A percentile compares a stretch with the other conserved stretches of the same genome.
These are phyloP conservation scores for Scophthalmus maximus DNA, from an alignment of 2,113 vertebrate species.

Conservation along the genomic window DNA sequence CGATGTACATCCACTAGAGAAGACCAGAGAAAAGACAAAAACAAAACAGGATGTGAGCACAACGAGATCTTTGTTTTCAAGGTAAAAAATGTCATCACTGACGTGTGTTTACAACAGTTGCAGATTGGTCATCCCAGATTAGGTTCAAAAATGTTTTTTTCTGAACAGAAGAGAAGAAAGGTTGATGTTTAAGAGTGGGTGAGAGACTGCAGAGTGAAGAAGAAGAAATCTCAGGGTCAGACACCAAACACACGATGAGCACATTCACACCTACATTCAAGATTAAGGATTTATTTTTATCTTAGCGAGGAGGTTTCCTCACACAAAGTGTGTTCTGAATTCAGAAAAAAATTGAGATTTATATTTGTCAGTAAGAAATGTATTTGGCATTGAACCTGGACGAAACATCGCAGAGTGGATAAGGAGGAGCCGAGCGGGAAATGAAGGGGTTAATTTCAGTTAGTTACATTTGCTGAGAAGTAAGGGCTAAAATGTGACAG, in stretches of 20 bases:
- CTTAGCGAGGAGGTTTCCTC: slow-evolving; percentile 1
- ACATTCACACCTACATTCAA: background rate
- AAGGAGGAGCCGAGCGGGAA: slow-evolving; percentile 3
- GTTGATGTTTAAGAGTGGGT: background rate
- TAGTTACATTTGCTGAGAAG: slow-evolving; percentile 32
- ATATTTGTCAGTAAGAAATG: background rate
- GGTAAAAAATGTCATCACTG: slow-evolving; percentile 17
- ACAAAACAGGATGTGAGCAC: background rate
- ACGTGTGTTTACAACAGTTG: slow-evolving; percentile 16
- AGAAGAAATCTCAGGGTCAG: slow-evolving; percentile 33
- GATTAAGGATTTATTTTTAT: background rate
- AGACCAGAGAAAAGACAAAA: background rate
- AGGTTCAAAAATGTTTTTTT: slow-evolving; percentile 24
- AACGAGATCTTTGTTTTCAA: background rate
- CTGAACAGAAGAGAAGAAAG: slow-evolving; percentile 27
- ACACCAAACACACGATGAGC: slow-evolving; percentile 54
- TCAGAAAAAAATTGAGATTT: background rate
- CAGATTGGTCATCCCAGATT: slow-evolving; percentile 53
- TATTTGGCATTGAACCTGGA: slow-evolving; percentile 50
- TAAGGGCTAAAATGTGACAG: slow-evolving; percentile 31
- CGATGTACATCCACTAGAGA: slow-evolving; percentile 95
- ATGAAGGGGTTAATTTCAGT: slow-evolving; percentile 10
- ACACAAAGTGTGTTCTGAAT: background rate
- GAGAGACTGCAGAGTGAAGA: background rate
- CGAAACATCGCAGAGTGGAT: background rate